phyloP scores from a whole-genome alignment of 2,888 invertebrate genomes.

The Hedya salicella region DNA sequence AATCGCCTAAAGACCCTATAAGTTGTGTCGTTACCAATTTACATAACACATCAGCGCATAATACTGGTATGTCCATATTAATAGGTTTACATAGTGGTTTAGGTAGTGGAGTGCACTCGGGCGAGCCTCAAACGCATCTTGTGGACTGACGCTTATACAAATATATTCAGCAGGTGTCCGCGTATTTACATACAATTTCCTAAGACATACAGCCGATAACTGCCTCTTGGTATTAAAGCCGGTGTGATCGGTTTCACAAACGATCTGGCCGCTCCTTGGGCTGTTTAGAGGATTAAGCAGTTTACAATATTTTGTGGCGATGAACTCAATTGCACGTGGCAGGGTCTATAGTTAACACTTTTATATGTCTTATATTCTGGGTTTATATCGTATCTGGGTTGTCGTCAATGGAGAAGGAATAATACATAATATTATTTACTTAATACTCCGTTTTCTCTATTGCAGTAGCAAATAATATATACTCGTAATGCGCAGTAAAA shows the following conservation, averaged over 20 bases:
- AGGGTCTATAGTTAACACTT: background rate
- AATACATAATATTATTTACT: no score
- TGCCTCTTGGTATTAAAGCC: slow-evolving; percentile 69
- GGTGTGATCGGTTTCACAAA: slow-evolving; percentile 66
- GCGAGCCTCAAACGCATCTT: slow-evolving; percentile 73
- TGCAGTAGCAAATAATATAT: no score
- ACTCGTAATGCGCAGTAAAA: no score
- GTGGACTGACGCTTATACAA: slow-evolving; percentile 66
- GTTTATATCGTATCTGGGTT: no score
- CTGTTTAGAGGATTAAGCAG: slow-evolving; percentile 29
- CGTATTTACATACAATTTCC: slow-evolving; percentile 83
- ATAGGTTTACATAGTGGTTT: slow-evolving; percentile 80
- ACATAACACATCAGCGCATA: slow-evolving; percentile 71
- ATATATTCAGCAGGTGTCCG: slow-evolving; percentile 84
- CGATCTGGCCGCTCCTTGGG: slow-evolving; percentile 34
- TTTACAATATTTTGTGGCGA: slow-evolving; percentile 15
- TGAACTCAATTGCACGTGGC: slow-evolving; percentile 1
- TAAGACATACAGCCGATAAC: slow-evolving; percentile 71
- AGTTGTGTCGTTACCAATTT: slow-evolving; percentile 66
- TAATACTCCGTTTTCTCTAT: no score
- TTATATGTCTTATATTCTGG: background rate
- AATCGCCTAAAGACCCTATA: slow-evolving; percentile 48
- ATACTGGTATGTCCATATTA: slow-evolving; percentile 69
- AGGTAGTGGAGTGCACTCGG: slow-evolving; percentile 76
- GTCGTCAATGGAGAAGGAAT: no score